phyloP scores from a whole-genome alignment of 2,888 invertebrate species.

The Callimorpha dominula region DNA sequence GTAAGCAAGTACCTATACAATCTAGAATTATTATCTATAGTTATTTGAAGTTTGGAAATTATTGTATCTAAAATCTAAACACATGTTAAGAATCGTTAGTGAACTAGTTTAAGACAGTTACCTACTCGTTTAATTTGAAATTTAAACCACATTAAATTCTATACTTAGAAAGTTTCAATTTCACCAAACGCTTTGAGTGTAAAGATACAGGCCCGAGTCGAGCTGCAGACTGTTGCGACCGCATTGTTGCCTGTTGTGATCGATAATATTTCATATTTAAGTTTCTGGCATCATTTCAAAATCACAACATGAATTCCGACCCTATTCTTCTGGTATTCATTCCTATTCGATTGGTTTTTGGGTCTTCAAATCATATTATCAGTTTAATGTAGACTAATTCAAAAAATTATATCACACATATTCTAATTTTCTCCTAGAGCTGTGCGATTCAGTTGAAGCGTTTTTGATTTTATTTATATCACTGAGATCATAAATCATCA shows the following conservation, averaged over 20 bases:
- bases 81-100: no score
- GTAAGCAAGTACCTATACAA: neutral
- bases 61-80: no score
- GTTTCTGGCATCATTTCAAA: conserved; percentile 56
- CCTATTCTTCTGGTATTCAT: conserved; percentile 75
- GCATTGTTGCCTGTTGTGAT: no score
- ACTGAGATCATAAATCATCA: neutral
- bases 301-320: conserved; percentile 72
- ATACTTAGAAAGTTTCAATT: conserved; percentile 31
- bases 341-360: conserved; percentile 62
- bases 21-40: neutral
- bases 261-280: no score
- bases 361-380: conserved; percentile 76
- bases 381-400: conserved; percentile 54
- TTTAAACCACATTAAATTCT: neutral
- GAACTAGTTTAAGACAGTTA: neutral
- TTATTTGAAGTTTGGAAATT: neutral
- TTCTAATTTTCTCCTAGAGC: conserved; percentile 22
- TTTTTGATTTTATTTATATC: neutral
- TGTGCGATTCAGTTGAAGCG: no score
- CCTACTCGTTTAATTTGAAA: neutral
- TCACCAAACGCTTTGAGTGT: conserved; percentile 4
- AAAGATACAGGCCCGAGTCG: neutral
- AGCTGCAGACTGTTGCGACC: no score
- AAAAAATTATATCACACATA: no score